Evolutionary conservation across 1,140 invertebrate genomes (phyloP), one percentile per base, ranked within the genome.

Genomic region (Anthonomus grandis): DNA sequence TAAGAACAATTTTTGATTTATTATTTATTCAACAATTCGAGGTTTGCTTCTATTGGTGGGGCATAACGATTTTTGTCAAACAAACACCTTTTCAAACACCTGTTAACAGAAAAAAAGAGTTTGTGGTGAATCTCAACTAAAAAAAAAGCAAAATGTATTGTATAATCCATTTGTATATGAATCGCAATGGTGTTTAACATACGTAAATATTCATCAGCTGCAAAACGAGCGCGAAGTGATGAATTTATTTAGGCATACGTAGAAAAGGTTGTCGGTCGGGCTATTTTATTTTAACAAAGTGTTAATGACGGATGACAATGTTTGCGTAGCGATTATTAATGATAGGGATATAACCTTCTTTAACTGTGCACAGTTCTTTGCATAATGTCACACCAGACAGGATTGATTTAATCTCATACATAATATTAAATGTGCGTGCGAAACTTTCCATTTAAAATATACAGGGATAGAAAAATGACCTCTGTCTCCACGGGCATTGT

Each of bases 281-380:
- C 53, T 38, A 60, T 63, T 63, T n/a, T n/a, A n/a, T n/a, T 58
- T 63, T 63, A 63, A 63, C 59, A 60, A 63, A 63, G 53, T 63
- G 62, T 55, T 63, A 63, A 63, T 63, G 62, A 49, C 38, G 42
- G 62, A 56, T 63, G 62, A 63, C 61, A 63, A 47, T 63, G 58
- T 63, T 63, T 63, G 57, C 61, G 52, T 48, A 60, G 55, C 24
- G 50, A 48, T 63, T 60, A 63, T 63, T 60, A 63, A 63, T 63
- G 61, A 60, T 53, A 52, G 57, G 57, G 49, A 44, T n/a, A n/a
- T n/a, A n/a, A 47, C 41, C 41, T 57, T 48, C 55, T 57, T 57
- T 57, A 57, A 57, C 51, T 57, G 55, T 48, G 31, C 42, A 46
- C 44, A 54, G 51, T 54, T 31, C 42, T 56, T 36, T 56, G 34